Evolutionary conservation across 2,888 invertebrate species (phyloP), one percentile per base, ranked within the genome.

Genomic region (Corbicula japonica): DNA sequence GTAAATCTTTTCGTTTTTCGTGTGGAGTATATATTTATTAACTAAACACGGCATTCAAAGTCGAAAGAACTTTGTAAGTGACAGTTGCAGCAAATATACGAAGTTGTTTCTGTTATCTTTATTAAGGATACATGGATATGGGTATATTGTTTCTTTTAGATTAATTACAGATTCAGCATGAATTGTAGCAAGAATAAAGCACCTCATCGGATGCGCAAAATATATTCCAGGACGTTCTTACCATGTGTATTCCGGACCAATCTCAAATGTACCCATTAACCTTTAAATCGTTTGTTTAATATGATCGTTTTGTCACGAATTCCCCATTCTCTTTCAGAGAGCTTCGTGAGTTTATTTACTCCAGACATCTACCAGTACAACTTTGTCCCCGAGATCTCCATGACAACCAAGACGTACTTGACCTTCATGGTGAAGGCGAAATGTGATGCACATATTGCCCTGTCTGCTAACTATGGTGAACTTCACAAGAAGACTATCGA

Each of bases 381-480:
- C 68, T 89, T 90, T 63, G 88, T 92, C 10, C 92, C 92, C 6
- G 92, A 92, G 76, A 91, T 92, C 1, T 85, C 89, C 0, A 91
- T 92, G 44, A 89, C 87, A 76, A 88, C 87, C 66, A 92, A 92
- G 77, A 87, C 87, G 5, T 91, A 87, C 86, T 65, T 92, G 23
- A 88, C 90, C 15, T 92, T 92, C 85, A 88, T 90, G 86, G 73
- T 92, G 46, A 91, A 88, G 74, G 92, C 92, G 3, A 87, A 87
- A 34, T 89, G 88, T 38, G 91, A 92, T 69, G 92, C 91, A 0
- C 89, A 91, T 75, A 82, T 92, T 30, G 89, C 91, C 18, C 84
- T 92, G 69, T 91, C 91, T 1, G 89, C 92, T n/a, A 87, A 91
- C 6, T 92, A 92, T 74, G 91, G 92, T 23, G 92, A 92, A 80